phyloP scores from a whole-genome alignment of 2,888 invertebrate species.

The Agrotis exclamationis region DNA sequence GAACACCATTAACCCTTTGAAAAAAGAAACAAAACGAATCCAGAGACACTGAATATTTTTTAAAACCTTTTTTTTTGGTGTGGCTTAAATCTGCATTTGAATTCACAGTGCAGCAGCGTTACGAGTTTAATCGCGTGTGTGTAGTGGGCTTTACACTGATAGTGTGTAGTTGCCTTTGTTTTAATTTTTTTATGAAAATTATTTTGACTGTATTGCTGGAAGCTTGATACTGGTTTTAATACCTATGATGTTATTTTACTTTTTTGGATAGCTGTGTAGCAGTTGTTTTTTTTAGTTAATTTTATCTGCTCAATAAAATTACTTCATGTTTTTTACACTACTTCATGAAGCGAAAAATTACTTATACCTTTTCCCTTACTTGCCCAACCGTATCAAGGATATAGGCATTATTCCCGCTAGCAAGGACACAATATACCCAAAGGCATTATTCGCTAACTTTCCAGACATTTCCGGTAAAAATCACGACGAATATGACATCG shows the following conservation, averaged over 20 bases:
- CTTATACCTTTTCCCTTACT: background rate
- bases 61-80: constrained; percentile 24
- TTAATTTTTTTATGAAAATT: constrained; percentile 21
- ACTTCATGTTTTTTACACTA: background rate
- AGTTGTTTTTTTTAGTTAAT: too few relatives aligned
- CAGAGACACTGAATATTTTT: constrained; percentile 23
- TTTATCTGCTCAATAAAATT: too few relatives aligned
- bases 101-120: constrained; percentile 43
- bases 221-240: background rate
- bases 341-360: background rate
- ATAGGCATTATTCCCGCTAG: background rate
- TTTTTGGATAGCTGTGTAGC: too few relatives aligned
- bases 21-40: constrained; percentile 15
- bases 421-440: background rate
- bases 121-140: constrained; percentile 57
- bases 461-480: constrained; percentile 16
- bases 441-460: constrained; percentile 7
- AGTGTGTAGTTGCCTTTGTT: constrained; percentile 30
- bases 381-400: background rate
- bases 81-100: constrained; percentile 43
- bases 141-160: constrained; percentile 38
- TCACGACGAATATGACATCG: background rate
- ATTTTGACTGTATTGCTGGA: constrained; percentile 25
- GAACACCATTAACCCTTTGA: constrained; percentile 13
- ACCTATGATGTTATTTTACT: background rate